Evolutionary conservation across 2,797 vertebrate genomes (phyloP).

Genomic region (Pseudochaenichthys georgianus): DNA sequence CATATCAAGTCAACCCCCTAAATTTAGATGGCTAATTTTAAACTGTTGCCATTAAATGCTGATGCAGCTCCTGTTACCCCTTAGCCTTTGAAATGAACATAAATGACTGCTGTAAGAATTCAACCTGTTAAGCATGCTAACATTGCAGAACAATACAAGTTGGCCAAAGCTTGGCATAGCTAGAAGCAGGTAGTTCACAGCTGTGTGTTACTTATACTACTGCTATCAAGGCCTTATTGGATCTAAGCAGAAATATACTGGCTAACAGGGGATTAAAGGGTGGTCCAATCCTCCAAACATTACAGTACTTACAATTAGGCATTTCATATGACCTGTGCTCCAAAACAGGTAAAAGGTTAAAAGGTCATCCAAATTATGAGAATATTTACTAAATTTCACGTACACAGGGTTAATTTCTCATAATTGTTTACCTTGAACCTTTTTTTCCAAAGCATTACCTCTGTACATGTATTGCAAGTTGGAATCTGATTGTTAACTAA

Average conservation of each 20-base stretch:
- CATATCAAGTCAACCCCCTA: neutral
- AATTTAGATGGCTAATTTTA: neutral
- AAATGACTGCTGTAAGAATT: neutral
- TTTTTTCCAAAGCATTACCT: neutral
- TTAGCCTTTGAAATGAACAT: neutral
- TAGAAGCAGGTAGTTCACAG: neutral
- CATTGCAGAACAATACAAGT: neutral
- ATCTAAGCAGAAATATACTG: neutral
- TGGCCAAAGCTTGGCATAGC: neutral
- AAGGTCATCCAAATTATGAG: neutral
- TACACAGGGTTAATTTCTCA: neutral
- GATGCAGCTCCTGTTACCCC: neutral
- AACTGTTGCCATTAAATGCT: neutral
- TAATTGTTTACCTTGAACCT: neutral
- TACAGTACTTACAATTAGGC: neutral
- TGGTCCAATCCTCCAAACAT: neutral
- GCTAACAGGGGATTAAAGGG: neutral
- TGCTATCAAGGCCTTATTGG: neutral
- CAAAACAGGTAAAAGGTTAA: neutral
- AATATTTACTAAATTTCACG: neutral
- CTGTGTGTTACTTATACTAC: neutral
- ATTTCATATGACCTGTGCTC: neutral
- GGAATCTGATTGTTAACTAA: neutral
- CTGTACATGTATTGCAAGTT: neutral
- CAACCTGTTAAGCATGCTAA: neutral